Conservation (phyloP, 1,140 invertebrate species). For the Solenopsis fugax region DNA sequence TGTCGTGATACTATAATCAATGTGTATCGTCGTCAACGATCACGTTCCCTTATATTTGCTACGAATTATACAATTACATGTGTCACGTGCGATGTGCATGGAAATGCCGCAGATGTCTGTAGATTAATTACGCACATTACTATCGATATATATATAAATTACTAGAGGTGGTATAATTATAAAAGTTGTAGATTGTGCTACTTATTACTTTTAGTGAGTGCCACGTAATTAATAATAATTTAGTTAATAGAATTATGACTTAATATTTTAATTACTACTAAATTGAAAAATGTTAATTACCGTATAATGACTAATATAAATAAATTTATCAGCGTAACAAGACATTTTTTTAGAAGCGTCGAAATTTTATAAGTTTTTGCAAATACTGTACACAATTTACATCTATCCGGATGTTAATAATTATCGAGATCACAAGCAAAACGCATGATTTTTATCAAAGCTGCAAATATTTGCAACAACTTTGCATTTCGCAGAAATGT, state of each 20-base stretch:
- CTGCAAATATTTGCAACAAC: neutral
- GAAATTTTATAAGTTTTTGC: neutral
- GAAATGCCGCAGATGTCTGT: too few relatives aligned
- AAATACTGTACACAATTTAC: neutral
- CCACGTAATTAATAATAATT: neutral
- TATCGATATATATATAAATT: neutral
- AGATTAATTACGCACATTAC: neutral
- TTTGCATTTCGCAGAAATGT: neutral
- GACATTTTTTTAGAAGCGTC: neutral
- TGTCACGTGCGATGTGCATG: neutral
- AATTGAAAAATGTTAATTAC: neutral
- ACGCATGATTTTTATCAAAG: conserved; percentile 9
- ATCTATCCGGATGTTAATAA: neutral
- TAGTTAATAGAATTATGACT: neutral
- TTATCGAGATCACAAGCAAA: neutral
- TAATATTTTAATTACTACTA: neutral
- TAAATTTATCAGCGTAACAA: neutral
- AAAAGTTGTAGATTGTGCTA: neutral
- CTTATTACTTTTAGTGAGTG: neutral
- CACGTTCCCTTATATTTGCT: neutral
- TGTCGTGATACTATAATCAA: neutral
- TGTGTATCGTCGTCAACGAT: neutral
- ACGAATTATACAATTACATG: neutral
- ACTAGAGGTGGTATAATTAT: neutral
- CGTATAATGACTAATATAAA: neutral